Conservation (phyloP, 2,797 vertebrate species). For the Eulemur mongoz region DNA sequence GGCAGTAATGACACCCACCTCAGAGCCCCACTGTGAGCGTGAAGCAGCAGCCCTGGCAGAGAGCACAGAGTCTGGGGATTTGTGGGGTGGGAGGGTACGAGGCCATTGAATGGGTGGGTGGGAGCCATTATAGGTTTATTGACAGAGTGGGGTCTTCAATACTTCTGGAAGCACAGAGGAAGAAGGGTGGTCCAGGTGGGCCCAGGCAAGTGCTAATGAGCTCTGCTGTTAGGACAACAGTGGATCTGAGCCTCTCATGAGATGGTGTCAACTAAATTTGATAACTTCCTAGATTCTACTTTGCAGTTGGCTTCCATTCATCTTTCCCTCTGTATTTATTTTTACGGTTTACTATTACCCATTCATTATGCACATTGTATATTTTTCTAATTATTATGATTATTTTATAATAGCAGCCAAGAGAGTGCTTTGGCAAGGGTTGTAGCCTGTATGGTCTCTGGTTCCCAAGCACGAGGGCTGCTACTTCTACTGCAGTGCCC, state of each 20-base stretch:
- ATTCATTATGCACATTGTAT: not conserved
- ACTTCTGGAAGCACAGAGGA: not conserved
- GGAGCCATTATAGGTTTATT: not conserved
- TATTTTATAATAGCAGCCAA: not conserved
- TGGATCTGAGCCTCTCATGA: not conserved
- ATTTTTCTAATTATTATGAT: not conserved
- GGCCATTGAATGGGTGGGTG: not conserved
- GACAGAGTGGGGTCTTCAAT: not conserved
- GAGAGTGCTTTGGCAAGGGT: not conserved
- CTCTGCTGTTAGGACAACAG: not conserved
- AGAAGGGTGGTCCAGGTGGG: not conserved
- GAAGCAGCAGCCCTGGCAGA: not conserved
- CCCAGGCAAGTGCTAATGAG: not conserved
- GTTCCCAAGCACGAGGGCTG: not conserved
- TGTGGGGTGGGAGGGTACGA: not conserved
- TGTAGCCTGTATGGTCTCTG: not conserved
- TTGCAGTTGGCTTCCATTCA: not conserved
- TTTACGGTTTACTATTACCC: not conserved
- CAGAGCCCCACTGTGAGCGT: not conserved
- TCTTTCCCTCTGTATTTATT: not conserved
- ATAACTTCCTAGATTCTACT: not conserved
- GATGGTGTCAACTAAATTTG: not conserved
- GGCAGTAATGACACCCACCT: accelerated
- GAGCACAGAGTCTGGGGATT: not conserved
- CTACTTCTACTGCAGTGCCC: not conserved